Conservation (phyloP, 2,888 invertebrate genomes). For the Andrena haemorrhoa region DNA sequence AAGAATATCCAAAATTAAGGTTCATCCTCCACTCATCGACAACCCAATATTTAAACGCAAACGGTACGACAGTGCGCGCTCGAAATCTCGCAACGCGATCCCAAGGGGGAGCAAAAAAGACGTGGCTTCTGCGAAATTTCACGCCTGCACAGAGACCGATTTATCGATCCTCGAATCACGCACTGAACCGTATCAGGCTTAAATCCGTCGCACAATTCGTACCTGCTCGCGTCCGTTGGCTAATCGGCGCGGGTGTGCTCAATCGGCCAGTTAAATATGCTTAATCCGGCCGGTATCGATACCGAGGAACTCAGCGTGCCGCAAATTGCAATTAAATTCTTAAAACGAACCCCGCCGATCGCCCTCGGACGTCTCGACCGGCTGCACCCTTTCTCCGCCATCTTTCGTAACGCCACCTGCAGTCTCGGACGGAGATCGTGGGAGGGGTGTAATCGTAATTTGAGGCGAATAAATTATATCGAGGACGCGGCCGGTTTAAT, state of each 20-base stretch:
- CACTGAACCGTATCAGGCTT: conserved; percentile 11
- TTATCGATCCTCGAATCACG: conserved; percentile 27
- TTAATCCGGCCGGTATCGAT: conserved; percentile 56
- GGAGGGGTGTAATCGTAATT: conserved; percentile 50
- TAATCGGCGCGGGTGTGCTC: conserved; percentile 36
- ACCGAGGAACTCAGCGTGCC: conserved; percentile 46
- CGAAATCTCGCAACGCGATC: background rate
- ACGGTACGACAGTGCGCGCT: background rate
- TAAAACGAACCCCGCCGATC: conserved; percentile 15
- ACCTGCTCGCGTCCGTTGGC: conserved; percentile 10
- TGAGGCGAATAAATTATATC: conserved; percentile 64
- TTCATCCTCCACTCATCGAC: too few relatives aligned
- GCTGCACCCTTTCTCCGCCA: background rate
- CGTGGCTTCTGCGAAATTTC: background rate
- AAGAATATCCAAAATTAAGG: too few relatives aligned
- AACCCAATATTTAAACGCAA: too few relatives aligned
- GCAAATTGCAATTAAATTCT: conserved; percentile 65
- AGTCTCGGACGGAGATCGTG: background rate
- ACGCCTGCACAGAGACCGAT: conserved; percentile 6
- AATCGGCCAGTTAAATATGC: conserved; percentile 50
- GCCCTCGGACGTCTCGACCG: too few relatives aligned
- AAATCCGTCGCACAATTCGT: conserved; percentile 37
- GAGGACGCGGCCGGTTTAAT: conserved; percentile 51
- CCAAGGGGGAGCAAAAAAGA: background rate
- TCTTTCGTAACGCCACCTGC: too few relatives aligned